These are phyloP conservation scores for Sthenelais limicola DNA, from an alignment of 2,888 invertebrate species.

Conservation along the genomic window DNA sequence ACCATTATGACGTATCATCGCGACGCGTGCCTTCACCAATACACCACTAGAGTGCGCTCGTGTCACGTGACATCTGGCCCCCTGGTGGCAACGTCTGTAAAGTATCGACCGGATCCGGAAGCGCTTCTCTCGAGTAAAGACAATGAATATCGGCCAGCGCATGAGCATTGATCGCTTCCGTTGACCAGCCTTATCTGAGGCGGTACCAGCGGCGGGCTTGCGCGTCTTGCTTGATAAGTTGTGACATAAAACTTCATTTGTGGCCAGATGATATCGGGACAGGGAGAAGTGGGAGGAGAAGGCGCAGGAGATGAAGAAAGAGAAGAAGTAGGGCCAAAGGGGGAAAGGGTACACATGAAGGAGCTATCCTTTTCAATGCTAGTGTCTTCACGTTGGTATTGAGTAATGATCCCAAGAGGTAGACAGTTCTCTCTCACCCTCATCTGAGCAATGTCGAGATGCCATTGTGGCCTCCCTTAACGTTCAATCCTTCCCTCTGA, in stretches of 20 bases:
- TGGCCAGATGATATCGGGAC: constrained; percentile 3
- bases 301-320: no score
- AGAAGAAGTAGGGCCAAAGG: no score
- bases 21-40: background rate
- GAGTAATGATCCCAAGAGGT: no score
- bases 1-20: constrained; percentile 34
- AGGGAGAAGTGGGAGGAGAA: background rate
- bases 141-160: constrained; percentile 8
- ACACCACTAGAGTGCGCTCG: background rate
- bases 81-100: background rate
- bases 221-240: constrained; percentile 24
- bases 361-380: no score
- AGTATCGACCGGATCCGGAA: background rate
- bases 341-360: no score
- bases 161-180: constrained; percentile 7
- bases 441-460: no score
- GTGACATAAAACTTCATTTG: constrained; percentile 34
- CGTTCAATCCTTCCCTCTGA: no score
- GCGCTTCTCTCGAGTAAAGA: no score
- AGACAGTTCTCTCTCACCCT: no score
- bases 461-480: no score
- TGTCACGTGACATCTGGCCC: constrained; percentile 12
- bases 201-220: background rate
- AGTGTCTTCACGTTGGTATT: no score
- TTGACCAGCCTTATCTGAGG: constrained; percentile 10